Percentiles rank a stretch among this genome's conserved stretches.
phyloP scores from a whole-genome alignment of 30 jellyfish, hydroid and myxozoan species.

The Aurelia sp. region DNA sequence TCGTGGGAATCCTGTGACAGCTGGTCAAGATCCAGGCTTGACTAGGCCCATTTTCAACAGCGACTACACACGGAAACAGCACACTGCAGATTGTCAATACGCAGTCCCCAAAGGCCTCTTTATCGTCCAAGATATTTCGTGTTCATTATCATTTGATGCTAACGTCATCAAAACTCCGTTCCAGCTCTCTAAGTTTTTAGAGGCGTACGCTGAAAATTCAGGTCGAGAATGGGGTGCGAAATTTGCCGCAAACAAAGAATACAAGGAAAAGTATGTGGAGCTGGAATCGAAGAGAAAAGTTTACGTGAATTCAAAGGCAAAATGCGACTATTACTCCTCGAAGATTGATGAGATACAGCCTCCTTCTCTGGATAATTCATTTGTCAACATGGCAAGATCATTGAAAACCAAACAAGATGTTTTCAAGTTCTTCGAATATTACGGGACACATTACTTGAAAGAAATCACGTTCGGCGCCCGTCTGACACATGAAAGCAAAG shows the following conservation, averaged over 20 bases:
- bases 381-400: conserved; percentile 25
- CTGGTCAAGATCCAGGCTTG: conserved; percentile 82
- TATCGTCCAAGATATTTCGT: conserved; percentile 66
- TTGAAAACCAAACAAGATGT: conserved; percentile 29
- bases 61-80: conserved; percentile 38
- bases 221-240: conserved; percentile 79
- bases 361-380: conserved; percentile 31
- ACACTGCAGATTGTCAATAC: conserved; percentile 71
- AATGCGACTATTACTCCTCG: conserved; percentile 63
- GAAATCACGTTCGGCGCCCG: conserved; percentile 67
- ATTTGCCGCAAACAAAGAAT: conserved; percentile 62
- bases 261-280: conserved; percentile 37
- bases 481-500: conserved; percentile 46
- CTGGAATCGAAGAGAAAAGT: conserved; percentile 53
- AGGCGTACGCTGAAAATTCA: conserved; percentile 38
- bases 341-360: conserved; percentile 63
- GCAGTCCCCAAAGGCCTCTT: conserved; percentile 61
- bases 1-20: conserved; percentile 60
- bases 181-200: conserved; percentile 42
- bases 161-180: conserved; percentile 27
- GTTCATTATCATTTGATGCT: conserved; percentile 68
- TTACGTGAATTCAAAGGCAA: conserved; percentile 55
- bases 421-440: conserved; percentile 50
- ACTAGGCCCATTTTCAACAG: conserved; percentile 61
- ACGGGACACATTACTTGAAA: conserved; percentile 61